These are phyloP conservation scores for Chrysotoxum bicinctum DNA, from an alignment of 2,888 invertebrate genomes.

Conservation along the genomic window DNA sequence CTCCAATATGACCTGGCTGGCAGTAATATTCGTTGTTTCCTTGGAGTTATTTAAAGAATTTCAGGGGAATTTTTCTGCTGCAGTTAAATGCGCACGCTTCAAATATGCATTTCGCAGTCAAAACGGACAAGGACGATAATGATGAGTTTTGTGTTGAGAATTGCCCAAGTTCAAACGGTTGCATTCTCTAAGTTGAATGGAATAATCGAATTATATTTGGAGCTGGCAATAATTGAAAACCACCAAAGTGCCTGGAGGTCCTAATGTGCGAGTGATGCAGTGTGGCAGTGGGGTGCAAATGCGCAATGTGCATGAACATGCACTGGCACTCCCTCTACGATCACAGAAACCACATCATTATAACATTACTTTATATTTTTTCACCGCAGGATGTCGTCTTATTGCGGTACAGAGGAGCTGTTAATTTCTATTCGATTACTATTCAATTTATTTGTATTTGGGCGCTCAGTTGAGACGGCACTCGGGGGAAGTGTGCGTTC, in stretches of 20 bases:
- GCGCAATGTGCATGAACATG: constrained; percentile 6
- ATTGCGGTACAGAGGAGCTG: constrained; percentile 55
- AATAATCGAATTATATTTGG: constrained; percentile 66
- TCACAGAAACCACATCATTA: constrained; percentile 49
- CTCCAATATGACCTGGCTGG: constrained; percentile 57
- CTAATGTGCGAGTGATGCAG: background rate
- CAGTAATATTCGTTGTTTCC: constrained; percentile 60
- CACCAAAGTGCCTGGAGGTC: constrained; percentile 53
- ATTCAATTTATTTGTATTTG: constrained; percentile 64
- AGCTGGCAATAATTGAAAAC: constrained; percentile 45
- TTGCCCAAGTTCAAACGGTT: constrained; percentile 27
- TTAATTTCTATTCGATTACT: constrained; percentile 66
- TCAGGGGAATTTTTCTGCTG: background rate
- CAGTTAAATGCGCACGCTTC: constrained; percentile 63
- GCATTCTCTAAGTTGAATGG: constrained; percentile 31
- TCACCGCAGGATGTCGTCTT: constrained; percentile 62
- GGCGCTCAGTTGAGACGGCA: constrained; percentile 56
- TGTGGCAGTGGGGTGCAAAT: background rate
- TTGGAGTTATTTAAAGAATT: constrained; percentile 30
- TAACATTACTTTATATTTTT: constrained; percentile 33
- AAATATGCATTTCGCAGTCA: constrained; percentile 23
- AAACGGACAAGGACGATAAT: background rate
- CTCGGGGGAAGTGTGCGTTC: constrained; percentile 55
- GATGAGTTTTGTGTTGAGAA: constrained; percentile 16
- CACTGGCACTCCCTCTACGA: constrained; percentile 27